A percentile compares a stretch with the other conserved stretches of the same genome.
Evolutionary conservation across 2,888 invertebrate species (phyloP).

Genomic region (Philereme transversata): DNA sequence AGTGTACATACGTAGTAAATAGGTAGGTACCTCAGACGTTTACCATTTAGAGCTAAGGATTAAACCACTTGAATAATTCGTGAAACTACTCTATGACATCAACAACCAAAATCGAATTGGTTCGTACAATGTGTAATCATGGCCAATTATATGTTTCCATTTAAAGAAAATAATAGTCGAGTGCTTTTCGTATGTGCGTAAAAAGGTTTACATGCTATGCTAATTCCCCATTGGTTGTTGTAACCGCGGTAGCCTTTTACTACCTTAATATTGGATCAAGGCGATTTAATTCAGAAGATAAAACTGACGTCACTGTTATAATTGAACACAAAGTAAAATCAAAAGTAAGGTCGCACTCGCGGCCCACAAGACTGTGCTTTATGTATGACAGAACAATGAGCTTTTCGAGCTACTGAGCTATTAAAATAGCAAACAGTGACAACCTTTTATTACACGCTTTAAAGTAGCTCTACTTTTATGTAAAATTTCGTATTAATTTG

Average conservation of each 20-base stretch:
- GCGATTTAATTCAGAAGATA: constrained; percentile 62
- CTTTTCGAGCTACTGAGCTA: constrained; percentile 29
- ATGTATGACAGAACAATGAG: constrained; percentile 40
- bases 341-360: constrained; percentile 61
- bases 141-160: constrained; percentile 36
- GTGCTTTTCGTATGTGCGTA: constrained; percentile 15
- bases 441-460: no score
- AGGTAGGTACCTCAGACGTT: constrained; percentile 2
- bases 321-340: constrained; percentile 58
- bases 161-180: constrained; percentile 35
- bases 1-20: neutral
- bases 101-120: constrained; percentile 33
- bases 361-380: constrained; percentile 46
- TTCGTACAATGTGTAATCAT: constrained; percentile 35
- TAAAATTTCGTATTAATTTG: no score
- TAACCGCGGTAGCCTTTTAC: constrained; percentile 46
- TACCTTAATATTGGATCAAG: constrained; percentile 57
- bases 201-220: constrained; percentile 31
- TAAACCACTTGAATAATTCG: neutral
- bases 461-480: no score
- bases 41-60: constrained; percentile 1
- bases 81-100: constrained; percentile 37
- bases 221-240: constrained; percentile 33
- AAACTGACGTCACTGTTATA: constrained; percentile 64
- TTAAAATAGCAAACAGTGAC: neutral